Conservation (phyloP, 2,888 invertebrate species). For the Scaptomyza parva region DNA sequence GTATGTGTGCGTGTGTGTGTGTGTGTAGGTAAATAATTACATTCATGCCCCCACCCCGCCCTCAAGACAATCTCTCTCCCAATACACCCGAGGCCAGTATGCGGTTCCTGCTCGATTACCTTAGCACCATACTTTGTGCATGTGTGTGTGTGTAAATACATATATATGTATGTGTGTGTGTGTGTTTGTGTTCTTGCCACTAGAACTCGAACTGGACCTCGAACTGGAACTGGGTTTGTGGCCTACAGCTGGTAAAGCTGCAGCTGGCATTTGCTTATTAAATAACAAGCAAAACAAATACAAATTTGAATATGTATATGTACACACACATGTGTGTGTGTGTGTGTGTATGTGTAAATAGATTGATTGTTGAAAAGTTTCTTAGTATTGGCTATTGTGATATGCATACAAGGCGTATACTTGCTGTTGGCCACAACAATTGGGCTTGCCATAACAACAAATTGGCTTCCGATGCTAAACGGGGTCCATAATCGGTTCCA, state of each 20-base stretch:
- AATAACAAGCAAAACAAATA: neutral
- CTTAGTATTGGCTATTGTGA: too few relatives aligned
- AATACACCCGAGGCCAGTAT: neutral
- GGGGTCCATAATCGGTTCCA: neutral
- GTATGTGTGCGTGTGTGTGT: too few relatives aligned
- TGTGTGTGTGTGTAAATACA: neutral
- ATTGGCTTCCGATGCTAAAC: neutral
- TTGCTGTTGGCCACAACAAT: neutral
- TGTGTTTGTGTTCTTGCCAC: too few relatives aligned
- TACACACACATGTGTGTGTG: too few relatives aligned
- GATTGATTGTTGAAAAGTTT: too few relatives aligned
- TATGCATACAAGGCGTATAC: neutral
- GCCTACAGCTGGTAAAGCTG: neutral
- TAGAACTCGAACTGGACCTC: too few relatives aligned
- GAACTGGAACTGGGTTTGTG: neutral
- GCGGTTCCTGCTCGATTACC: slow-evolving; percentile 1
- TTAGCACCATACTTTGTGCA: neutral
- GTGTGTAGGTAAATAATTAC: neutral
- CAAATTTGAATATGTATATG: neutral
- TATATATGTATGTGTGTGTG: too few relatives aligned
- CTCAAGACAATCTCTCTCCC: too few relatives aligned
- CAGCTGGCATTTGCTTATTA: neutral
- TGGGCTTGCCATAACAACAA: neutral
- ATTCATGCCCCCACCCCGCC: neutral
- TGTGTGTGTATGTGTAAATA: too few relatives aligned